Evolutionary conservation across 1,140 invertebrate genomes (phyloP), one percentile per base, ranked within the genome.

Genomic region (Drosophila oshimai): DNA sequence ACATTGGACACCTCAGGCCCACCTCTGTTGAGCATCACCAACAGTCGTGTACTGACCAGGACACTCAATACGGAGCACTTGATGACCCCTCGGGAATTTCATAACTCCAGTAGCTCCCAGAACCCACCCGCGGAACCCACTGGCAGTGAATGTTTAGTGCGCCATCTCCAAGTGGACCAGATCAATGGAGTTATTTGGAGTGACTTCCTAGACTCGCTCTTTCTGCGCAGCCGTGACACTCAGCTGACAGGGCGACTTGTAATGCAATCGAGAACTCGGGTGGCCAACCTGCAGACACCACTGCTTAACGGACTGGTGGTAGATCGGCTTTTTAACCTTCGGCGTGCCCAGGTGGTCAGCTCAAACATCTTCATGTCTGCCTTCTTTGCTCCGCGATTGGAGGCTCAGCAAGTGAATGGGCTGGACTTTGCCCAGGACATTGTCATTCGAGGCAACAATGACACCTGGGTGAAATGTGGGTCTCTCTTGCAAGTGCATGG

Each of bases 391-490:
- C 34, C 65, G 4, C 62, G 72, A 9, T 29, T 90, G 28, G 69
- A 89, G 4, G 89, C 79, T 4, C 45, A 51, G 4, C 22, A 20
- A 0, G 61, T 90, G 0, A 90, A 90, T 57, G 75, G 67, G 0
- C 42, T 90, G 9, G 45, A 89, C 58, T 90, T 90, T 57, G 70
- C 70, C 31, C 34, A 84, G 17, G 89, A 90, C 20, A 55, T 90
- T 13, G 73, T 88, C 0, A 74, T 75, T 17, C 70, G 83, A 0
- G 81, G 71, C 0, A 28, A 17, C 44, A 64, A 60, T 5, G 54
- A 77, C n/a, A 53, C 50, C 1, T 46, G 71, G 10, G 75, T 90
- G n/a, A 71, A 88, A 42, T 71, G 89, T 89, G 42, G 74, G 76
- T 68, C 2, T 18, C 4, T 13, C 6, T 0, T 6, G 4, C 15